Evolutionary conservation across 2,113 vertebrate genomes (phyloP).

Genomic region (Nycticorax nycticorax): DNA sequence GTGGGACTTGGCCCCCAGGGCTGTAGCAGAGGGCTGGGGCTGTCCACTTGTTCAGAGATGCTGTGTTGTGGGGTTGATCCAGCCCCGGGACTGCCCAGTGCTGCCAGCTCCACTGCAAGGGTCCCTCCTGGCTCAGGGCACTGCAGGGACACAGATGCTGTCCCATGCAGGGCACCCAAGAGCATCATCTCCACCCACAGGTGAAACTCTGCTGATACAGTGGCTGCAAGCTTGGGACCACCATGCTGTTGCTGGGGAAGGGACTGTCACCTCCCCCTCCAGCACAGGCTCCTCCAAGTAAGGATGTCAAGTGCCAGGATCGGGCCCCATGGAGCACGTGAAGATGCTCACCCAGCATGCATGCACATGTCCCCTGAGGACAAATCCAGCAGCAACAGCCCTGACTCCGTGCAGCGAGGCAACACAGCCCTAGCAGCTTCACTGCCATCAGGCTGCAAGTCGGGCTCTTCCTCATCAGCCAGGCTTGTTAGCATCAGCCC

Average conservation of each 20-base stretch:
- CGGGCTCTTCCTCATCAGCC: background rate
- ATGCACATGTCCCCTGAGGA: background rate
- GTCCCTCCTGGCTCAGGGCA: background rate
- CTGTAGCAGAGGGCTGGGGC: background rate
- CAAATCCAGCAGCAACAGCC: rapidly evolving
- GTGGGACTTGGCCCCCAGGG: background rate
- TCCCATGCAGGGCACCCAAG: background rate
- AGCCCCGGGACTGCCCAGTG: background rate
- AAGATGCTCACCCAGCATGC: background rate
- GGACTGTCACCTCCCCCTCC: background rate
- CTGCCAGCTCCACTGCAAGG: background rate
- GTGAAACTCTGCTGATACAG: background rate
- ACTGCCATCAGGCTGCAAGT: rapidly evolving
- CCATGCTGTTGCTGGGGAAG: background rate
- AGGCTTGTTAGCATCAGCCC: background rate
- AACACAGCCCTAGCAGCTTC: background rate
- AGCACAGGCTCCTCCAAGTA: background rate
- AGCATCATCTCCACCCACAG: rapidly evolving
- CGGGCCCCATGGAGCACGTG: no score
- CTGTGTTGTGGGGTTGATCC: rapidly evolving
- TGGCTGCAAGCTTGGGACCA: no score
- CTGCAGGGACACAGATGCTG: background rate
- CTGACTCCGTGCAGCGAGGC: rapidly evolving
- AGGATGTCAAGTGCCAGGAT: background rate
- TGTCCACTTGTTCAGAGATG: background rate